Evolutionary conservation across 2,113 vertebrate genomes (phyloP).

Genomic region (Synchiropus splendidus): DNA sequence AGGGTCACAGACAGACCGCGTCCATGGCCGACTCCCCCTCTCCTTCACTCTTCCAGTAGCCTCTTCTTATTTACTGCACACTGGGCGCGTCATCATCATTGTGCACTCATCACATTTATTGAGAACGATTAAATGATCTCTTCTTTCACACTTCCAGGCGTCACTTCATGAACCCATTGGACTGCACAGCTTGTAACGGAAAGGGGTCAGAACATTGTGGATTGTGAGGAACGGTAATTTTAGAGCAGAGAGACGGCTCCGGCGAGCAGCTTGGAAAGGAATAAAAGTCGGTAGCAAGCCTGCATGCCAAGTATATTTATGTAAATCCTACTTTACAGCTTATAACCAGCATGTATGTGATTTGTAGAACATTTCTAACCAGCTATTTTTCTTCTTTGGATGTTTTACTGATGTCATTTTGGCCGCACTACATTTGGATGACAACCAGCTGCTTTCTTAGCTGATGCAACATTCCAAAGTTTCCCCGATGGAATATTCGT

Average conservation of each 20-base stretch:
- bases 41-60: background rate
- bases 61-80: too few species aligned
- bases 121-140: background rate
- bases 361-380: slow-evolving; percentile 1
- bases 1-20: slow-evolving; percentile 32
- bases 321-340: slow-evolving; percentile 19
- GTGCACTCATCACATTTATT: too few species aligned
- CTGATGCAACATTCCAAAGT: background rate
- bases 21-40: slow-evolving; percentile 25
- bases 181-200: slow-evolving; percentile 20
- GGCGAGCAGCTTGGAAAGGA: slow-evolving; percentile 23
- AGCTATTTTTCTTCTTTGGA: background rate
- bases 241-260: slow-evolving; percentile 12
- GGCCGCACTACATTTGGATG: background rate
- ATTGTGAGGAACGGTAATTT: slow-evolving; percentile 51
- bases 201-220: slow-evolving; percentile 31
- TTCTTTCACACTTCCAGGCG: background rate
- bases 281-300: slow-evolving; percentile 25
- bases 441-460: background rate
- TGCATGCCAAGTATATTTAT: slow-evolving; percentile 26
- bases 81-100: too few species aligned
- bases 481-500: background rate
- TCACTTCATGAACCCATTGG: background rate
- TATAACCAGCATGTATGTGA: slow-evolving; percentile 2
- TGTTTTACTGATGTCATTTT: background rate